Evolutionary conservation across 1,140 invertebrate species (phyloP).

Genomic region (Cyrtorhinus lividipennis): DNA sequence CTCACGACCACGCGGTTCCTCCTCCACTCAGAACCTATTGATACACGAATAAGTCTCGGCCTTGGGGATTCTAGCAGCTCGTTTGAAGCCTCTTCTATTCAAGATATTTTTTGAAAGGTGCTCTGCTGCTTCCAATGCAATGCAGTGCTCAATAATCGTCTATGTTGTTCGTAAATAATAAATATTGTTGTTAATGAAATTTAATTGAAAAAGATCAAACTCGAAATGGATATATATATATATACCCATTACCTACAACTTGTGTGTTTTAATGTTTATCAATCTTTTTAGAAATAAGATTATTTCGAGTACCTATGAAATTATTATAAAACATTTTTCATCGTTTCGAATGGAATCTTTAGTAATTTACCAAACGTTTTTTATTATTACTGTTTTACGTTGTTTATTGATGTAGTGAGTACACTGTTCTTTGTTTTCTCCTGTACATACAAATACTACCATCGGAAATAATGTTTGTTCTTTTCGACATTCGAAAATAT

Average conservation of each 20-base stretch:
- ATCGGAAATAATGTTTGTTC: background rate
- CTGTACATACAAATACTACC: background rate
- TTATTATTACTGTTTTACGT: conserved; percentile 4
- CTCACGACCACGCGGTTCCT: no score
- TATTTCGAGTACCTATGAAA: background rate
- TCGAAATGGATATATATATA: background rate
- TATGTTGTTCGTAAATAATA: conserved; percentile 2
- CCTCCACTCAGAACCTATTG: no score
- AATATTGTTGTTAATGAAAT: background rate
- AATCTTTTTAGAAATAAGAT: conserved; percentile 2
- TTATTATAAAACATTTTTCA: background rate
- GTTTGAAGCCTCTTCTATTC: background rate
- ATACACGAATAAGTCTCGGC: no score
- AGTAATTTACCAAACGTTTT: background rate
- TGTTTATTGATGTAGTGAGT: conserved; percentile 1
- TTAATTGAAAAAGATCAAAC: background rate
- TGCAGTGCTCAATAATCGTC: conserved; percentile 9
- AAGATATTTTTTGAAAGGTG: background rate
- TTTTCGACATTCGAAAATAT: conserved; percentile 3
- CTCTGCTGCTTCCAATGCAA: conserved; percentile 6
- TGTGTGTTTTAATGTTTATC: conserved; percentile 3
- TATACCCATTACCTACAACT: background rate
- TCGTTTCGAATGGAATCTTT: background rate
- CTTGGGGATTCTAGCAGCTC: background rate
- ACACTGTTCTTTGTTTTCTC: background rate